A percentile compares a stretch with the other conserved stretches of the same genome.
phyloP scores from a whole-genome alignment of 2,113 vertebrate genomes.

The Arenaria interpres region DNA sequence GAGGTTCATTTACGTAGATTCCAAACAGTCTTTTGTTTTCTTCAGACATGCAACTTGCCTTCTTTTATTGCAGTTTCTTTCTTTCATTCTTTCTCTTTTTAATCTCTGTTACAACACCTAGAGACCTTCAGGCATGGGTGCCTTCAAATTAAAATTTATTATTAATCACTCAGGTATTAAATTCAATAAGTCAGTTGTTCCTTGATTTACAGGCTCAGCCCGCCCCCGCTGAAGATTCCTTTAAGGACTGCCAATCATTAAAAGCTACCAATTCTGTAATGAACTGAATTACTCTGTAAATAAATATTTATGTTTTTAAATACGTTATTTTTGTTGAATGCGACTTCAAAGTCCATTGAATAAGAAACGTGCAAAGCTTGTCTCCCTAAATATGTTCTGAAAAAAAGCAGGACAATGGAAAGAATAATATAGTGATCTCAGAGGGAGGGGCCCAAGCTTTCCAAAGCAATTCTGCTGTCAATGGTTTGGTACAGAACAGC shows the following conservation, averaged over 20 bases:
- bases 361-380: constrained; percentile 17
- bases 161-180: constrained; percentile 60
- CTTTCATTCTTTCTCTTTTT: background rate
- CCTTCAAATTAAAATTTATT: constrained; percentile 61
- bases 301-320: constrained; percentile 59
- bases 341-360: constrained; percentile 51
- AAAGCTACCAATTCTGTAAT: constrained; percentile 44
- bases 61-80: constrained; percentile 35
- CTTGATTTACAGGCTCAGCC: constrained; percentile 50
- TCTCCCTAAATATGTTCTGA: constrained; percentile 17
- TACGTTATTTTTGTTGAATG: constrained; percentile 54
- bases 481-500: constrained; percentile 53
- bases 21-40: constrained; percentile 5
- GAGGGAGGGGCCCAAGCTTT: constrained; percentile 63
- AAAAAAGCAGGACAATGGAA: constrained; percentile 59
- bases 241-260: constrained; percentile 59
- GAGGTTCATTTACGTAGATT: background rate
- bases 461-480: constrained; percentile 61
- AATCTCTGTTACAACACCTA: constrained; percentile 45
- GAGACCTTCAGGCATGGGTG: constrained; percentile 54
- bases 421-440: constrained; percentile 67
- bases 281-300: constrained; percentile 42
- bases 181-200: constrained; percentile 54
- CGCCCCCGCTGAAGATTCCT: constrained; percentile 42
- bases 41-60: constrained; percentile 13